Evolutionary conservation across 1,140 invertebrate species (phyloP).

Genomic region (Andricus grossulariae): DNA sequence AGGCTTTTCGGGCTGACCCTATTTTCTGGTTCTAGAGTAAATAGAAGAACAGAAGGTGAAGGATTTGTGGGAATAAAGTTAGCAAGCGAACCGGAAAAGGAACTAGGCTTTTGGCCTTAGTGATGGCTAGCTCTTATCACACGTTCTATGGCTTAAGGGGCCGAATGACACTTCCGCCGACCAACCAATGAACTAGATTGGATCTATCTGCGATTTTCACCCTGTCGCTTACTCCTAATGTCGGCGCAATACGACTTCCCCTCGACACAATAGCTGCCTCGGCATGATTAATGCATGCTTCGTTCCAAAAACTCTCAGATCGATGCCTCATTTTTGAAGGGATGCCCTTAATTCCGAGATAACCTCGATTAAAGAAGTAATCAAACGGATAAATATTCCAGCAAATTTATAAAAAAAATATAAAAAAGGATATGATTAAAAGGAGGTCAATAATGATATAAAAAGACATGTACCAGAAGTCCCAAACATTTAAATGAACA

Average conservation of each 20-base stretch:
- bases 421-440: neutral
- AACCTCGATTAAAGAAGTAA: neutral
- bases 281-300: constrained; percentile 1
- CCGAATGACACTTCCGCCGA: constrained; percentile 24
- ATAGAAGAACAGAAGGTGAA: neutral
- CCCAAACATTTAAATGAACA: too few relatives aligned
- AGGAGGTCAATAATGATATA: too few relatives aligned
- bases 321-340: constrained; percentile 7
- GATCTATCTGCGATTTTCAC: constrained; percentile 35
- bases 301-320: neutral
- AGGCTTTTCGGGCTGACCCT: too few relatives aligned
- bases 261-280: constrained; percentile 11
- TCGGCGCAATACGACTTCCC: constrained; percentile 28
- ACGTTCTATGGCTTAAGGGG: constrained; percentile 14
- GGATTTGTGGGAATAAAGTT: neutral
- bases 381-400: neutral
- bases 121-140: constrained; percentile 16
- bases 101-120: neutral
- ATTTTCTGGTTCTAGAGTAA: too few relatives aligned
- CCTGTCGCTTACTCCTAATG: constrained; percentile 10
- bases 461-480: too few relatives aligned
- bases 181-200: constrained; percentile 44
- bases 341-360: neutral
- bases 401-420: neutral
- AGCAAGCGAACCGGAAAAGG: neutral